Percentiles rank a stretch among this genome's conserved stretches.
These are phyloP conservation scores for Idaea dimidiata DNA, from an alignment of 2,888 invertebrate genomes.

Conservation along the genomic window DNA sequence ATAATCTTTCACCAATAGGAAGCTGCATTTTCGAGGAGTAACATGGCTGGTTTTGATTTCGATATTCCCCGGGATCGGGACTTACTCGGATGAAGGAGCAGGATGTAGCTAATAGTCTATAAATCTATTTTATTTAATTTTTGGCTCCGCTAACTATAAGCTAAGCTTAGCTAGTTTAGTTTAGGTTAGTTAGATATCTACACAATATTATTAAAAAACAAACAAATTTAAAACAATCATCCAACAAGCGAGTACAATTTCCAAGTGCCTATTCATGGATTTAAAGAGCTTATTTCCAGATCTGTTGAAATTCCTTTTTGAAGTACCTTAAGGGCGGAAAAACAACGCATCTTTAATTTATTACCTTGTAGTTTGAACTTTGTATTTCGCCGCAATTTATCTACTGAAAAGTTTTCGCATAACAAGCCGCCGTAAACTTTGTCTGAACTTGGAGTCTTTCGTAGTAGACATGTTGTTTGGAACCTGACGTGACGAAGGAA, in stretches of 20 bases:
- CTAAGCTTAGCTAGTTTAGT: too few species aligned
- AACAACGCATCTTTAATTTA: background rate
- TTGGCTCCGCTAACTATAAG: too few species aligned
- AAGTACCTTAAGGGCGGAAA: background rate
- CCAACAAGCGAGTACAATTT: background rate
- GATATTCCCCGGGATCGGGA: too few species aligned
- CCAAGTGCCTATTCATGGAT: background rate
- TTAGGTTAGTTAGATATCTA: too few species aligned
- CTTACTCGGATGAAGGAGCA: too few species aligned
- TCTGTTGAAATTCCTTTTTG: background rate
- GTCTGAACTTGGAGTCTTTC: background rate
- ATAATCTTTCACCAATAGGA: too few species aligned
- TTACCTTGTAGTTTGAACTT: background rate
- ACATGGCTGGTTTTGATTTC: too few species aligned
- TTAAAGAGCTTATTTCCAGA: background rate
- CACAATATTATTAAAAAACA: too few species aligned
- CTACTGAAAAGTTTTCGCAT: background rate
- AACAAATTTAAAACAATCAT: background rate
- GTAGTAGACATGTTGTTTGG: background rate
- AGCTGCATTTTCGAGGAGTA: too few species aligned
- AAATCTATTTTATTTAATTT: too few species aligned
- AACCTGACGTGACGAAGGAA: background rate
- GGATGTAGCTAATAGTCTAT: too few species aligned
- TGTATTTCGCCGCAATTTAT: background rate
- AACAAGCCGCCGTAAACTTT: background rate